Base-by-base conservation (phyloP, 2,113 vertebrate species). In the Myanophis thanlyinensis region DNA sequence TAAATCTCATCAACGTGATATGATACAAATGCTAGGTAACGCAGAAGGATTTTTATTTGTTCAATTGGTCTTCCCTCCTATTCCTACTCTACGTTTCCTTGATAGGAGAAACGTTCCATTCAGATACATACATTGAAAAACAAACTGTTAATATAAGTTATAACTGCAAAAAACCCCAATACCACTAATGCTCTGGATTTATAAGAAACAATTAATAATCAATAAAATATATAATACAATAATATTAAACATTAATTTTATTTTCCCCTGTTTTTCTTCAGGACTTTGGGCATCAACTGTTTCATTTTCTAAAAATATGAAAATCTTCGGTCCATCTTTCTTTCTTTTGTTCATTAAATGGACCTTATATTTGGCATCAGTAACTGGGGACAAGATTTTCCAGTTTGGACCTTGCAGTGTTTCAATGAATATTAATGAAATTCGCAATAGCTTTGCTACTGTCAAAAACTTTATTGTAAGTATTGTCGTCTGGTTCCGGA, bases 391-490 rank as follows among this genome's bases (percentile, higher is more conserved):
- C 67, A 97, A 22, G 93, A 95, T 95, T 91, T 91, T 97, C 91
- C 94, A 40, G 56, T 93, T 96, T 0, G 96, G 97, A 52, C 5
- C 30, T 73, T 98, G 98, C 93, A 90, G 88, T 6, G 22, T 97
- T 92, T 96, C 96, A 25, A 3, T 93, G 93, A 97, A 97, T 3
- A 2, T 93, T 87, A 2, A 56, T 0, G 95, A 93, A 48, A 85
- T 98, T 0, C 96, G 96, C 91, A 86, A 97, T 91, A 96, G 95
- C 20, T 98, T 98, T 94, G 84, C 73, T 0, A 95, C 93, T 1
- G 97, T 98, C 52, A 98, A 97, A 96, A 90, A 40, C 53, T 49
- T 92, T 1, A 94, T 98, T 0, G 98, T 98, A 95, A 98, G 98
- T 97, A 94, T 23, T 49, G 35, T 35, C 27, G 6, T 0, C 0